phyloP scores from a whole-genome alignment of 37 sponge, comb jelly and placozoan genomes.

The Ianthella basta region DNA sequence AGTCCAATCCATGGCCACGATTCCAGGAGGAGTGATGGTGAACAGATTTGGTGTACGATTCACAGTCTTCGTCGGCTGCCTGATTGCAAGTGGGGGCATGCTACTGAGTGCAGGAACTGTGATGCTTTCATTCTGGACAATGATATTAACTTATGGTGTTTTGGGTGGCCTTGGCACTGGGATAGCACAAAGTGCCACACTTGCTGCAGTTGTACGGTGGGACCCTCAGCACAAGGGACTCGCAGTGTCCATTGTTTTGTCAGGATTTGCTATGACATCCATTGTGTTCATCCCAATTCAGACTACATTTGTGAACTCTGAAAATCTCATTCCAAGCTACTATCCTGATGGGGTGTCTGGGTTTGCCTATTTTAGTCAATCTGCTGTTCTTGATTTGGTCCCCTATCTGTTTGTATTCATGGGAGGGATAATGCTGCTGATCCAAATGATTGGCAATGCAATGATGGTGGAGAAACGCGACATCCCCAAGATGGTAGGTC shows the following conservation, averaged over 20 bases:
- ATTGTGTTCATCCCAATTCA: constrained; percentile 72
- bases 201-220: constrained; percentile 83
- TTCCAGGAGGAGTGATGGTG: constrained; percentile 78
- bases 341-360: not conserved
- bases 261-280: constrained; percentile 86
- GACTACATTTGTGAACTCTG: constrained; percentile 84
- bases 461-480: constrained; percentile 44
- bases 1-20: constrained; percentile 75
- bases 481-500: no score
- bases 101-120: constrained; percentile 53
- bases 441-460: constrained; percentile 76
- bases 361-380: constrained; percentile 53
- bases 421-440: constrained; percentile 60
- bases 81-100: constrained; percentile 59
- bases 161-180: constrained; percentile 86
- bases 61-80: constrained; percentile 68
- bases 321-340: constrained; percentile 36
- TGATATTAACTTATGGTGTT: constrained; percentile 83
- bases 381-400: constrained; percentile 62
- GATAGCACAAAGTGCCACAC: constrained; percentile 70
- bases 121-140: constrained; percentile 63
- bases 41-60: constrained; percentile 72
- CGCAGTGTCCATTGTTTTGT: constrained; percentile 76
- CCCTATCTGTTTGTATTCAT: constrained; percentile 78
- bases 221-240: constrained; percentile 79